phyloP scores from a whole-genome alignment of 2,888 invertebrate genomes.

The Orgyia antiqua region DNA sequence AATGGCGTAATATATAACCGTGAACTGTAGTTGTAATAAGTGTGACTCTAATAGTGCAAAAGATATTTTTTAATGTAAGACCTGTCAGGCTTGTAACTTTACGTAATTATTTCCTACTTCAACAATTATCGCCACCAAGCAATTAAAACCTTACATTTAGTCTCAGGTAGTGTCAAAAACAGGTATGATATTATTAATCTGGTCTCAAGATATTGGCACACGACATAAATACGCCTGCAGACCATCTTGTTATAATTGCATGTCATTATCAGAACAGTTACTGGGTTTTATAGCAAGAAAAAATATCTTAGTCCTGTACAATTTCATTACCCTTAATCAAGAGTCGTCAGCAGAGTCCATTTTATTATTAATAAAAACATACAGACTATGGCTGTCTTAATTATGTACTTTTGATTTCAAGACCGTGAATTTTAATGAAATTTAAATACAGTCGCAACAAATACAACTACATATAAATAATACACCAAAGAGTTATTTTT shows the following conservation, averaged over 20 bases:
- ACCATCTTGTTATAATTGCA: slow-evolving; percentile 41
- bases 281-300: slow-evolving; percentile 40
- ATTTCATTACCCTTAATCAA: slow-evolving; percentile 50
- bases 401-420: slow-evolving; percentile 13
- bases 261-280: slow-evolving; percentile 42
- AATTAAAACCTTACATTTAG: neutral
- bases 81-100: too few relatives aligned
- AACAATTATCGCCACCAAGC: neutral
- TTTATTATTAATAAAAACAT: slow-evolving; percentile 48
- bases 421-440: too few relatives aligned
- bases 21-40: too few relatives aligned
- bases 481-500: too few relatives aligned
- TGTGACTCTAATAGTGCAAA: too few relatives aligned
- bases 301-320: slow-evolving; percentile 34
- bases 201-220: neutral
- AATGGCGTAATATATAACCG: too few relatives aligned
- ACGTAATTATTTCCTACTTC: neutral
- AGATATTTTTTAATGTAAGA: too few relatives aligned
- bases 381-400: slow-evolving; percentile 26
- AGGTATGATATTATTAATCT: neutral
- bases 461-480: too few relatives aligned
- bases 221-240: neutral
- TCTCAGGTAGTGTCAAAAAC: neutral
- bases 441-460: too few relatives aligned
- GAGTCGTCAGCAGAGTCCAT: too few relatives aligned